Base-by-base conservation (phyloP, 2,888 invertebrate genomes). In the Apotomis capreana region DNA sequence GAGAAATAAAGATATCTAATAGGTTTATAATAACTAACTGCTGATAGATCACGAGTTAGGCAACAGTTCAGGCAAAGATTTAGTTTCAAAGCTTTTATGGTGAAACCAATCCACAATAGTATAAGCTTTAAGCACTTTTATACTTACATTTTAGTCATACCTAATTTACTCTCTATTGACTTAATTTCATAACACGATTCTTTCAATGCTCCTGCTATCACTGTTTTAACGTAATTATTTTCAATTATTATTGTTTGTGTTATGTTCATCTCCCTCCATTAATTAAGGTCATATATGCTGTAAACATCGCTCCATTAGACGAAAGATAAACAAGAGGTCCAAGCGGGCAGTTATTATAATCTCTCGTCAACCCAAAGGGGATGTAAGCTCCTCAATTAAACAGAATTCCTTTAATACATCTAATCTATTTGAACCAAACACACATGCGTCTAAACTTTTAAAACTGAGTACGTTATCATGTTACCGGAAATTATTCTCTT, bases 241-340 rank as follows among this genome's bases (percentile, higher is more conserved):
- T 40, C 5, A 40, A 40, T 40, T 40, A 40, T 40, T 40, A 40
- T 40, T 57, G 13, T 59, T 68, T 58, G 37, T 55, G 4, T 69
- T 71, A 70, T 74, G 61, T 70, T 44, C 26, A 70, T 69, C 71
- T 76, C 74, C 76, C 77, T 74, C 68, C 76, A 80, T 79, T 84
- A 85, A 87, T 85, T 79, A 80, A 78, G 81, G 75, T 79, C 74
- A 80, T 78, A 79, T 82, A 82, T 83, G 84, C 82, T 63, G 58
- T 76, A 74, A 78, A 79, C 74, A 78, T 80, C 79, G 80, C 80
- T 83, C 88, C 87, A 89, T 90, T 88, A 90, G 87, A 82, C 81
- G 77, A 84, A 90, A 89, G 84, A 87, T 83, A 91, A 91, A 91
- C 89, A 91, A 76, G 76, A 81, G 76, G 79, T 82, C 80, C 78